Conservation (phyloP, 2,113 vertebrate species). For the Sprattus sprattus region DNA sequence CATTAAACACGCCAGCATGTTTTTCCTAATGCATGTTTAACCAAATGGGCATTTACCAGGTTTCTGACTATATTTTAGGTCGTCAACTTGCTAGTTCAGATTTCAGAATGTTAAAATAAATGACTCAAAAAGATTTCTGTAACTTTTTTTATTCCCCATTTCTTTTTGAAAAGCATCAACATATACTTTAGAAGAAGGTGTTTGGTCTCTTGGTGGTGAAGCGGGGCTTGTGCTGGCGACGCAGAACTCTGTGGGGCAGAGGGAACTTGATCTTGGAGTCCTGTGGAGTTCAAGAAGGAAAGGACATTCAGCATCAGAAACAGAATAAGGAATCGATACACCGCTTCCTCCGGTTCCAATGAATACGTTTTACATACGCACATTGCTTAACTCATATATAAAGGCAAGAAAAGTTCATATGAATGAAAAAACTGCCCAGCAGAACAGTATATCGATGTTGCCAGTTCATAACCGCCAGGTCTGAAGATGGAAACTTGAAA, state of each 20-base stretch:
- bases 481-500: conserved; percentile 51
- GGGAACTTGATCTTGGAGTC: conserved; percentile 99
- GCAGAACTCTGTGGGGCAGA: conserved; percentile 92
- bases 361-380: background rate
- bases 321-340: background rate
- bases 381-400: background rate
- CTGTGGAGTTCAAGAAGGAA: conserved; percentile 59
- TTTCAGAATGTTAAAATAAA: background rate
- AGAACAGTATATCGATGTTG: conserved; percentile 13
- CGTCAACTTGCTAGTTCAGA: too few relatives aligned
- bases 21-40: too few relatives aligned
- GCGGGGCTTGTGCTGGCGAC: conserved; percentile 94
- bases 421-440: background rate
- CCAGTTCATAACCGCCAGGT: conserved; percentile 60
- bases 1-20: too few relatives aligned
- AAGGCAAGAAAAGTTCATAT: too few relatives aligned
- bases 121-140: background rate
- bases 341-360: background rate
- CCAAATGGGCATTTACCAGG: too few relatives aligned
- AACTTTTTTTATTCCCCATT: conserved; percentile 71
- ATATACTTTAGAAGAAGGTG: conserved; percentile 85
- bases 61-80: too few relatives aligned
- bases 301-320: background rate
- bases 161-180: conserved; percentile 47
- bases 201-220: conserved; percentile 99